phyloP scores from a whole-genome alignment of 2,113 vertebrate genomes.

The Oreocharis arfaki region DNA sequence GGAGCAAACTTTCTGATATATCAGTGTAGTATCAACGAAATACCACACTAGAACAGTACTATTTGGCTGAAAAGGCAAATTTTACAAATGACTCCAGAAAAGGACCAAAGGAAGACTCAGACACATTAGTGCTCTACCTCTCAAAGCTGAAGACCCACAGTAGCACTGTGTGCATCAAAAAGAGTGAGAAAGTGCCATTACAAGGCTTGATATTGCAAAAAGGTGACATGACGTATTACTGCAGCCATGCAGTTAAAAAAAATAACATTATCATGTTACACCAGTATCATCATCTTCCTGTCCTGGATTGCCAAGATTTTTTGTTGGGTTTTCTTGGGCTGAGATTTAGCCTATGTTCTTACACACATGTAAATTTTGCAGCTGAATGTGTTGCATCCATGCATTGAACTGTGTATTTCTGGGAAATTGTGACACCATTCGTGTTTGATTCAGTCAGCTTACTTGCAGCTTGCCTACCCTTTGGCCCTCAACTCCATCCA shows the following conservation, averaged over 20 bases:
- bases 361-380: neutral
- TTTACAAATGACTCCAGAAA: neutral
- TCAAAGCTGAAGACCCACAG: neutral
- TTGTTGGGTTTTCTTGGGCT: neutral
- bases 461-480: neutral
- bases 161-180: neutral
- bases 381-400: neutral
- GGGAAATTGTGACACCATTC: neutral
- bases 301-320: neutral
- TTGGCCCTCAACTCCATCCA: neutral
- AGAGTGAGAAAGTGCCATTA: neutral
- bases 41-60: neutral
- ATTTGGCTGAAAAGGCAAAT: neutral
- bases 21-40: neutral
- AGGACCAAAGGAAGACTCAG: neutral
- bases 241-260: neutral
- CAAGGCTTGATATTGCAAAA: neutral
- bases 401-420: neutral
- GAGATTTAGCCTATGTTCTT: neutral
- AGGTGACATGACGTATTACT: neutral
- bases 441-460: neutral
- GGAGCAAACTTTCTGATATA: neutral
- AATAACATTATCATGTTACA: neutral
- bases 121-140: neutral
- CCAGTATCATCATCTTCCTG: neutral